Base-by-base conservation (phyloP, 2,888 invertebrate species). In the Idaea dimidiata region DNA sequence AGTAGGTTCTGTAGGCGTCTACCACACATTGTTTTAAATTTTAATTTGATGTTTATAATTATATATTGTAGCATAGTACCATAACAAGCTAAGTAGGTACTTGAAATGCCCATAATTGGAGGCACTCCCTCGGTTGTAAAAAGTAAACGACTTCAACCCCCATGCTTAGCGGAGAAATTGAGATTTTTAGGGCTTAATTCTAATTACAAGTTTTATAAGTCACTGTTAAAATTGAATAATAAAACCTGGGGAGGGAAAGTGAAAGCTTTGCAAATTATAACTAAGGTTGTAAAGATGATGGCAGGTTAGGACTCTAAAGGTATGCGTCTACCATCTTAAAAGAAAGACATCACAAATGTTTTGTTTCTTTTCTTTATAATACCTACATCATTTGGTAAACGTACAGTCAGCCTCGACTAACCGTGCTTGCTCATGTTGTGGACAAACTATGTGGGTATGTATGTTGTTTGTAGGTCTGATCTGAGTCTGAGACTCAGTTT, bases 151-250 rank as follows among this genome's bases (percentile, higher is more conserved):
- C 43, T 43, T 10, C 43, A 43, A 43, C 43, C 43, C 43, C 43
- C 43, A 43, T 43, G 43, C 14, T 43, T 43, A 43, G 10, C 43
- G 43, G 43, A 43, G 43, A 43, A 43, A 43, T 43, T 43, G 43
- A 43, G 43, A 43, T 43, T 43, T 43, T 43, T 43, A 43, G 43
- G 43, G 43, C 43, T 43, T 43, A 43, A 43, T 43, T 43, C 43
- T 43, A 43, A 43, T 43, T 43, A 43, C 43, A 43, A 43, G 43
- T 43, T 43, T 43, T 43, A 43, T 43, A 43, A 43, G 43, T 43
- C 43, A 43, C 43, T 43, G 43, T 43, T 43, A 43, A 43, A 43
- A 43, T 43, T 43, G 43, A 43, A 43, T 43, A 43, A 43, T 43
- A 43, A 43, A 43, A 43, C 43, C 43, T 43, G 43, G 10, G 43